phyloP scores from a whole-genome alignment of 2,797 vertebrate genomes.

The Erethizon dorsatum region DNA sequence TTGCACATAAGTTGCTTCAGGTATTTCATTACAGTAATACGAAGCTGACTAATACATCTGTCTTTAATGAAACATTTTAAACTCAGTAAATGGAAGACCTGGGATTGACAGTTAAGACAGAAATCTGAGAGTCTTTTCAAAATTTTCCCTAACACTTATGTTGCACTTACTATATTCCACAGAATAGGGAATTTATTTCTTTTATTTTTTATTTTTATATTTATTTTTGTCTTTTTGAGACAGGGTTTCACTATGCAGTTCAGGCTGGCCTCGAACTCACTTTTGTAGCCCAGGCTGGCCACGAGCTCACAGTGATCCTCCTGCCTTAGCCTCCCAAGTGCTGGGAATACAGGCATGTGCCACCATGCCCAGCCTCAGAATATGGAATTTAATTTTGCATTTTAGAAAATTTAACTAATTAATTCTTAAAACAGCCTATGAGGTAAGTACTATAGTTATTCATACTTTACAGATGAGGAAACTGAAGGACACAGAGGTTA shows the following conservation, averaged over 20 bases:
- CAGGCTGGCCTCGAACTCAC: too few relatives aligned
- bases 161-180: background rate
- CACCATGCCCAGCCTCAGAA: too few relatives aligned
- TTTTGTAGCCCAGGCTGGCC: too few relatives aligned
- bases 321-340: too few relatives aligned
- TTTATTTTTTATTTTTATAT: too few relatives aligned
- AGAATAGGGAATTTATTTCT: background rate
- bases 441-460: background rate
- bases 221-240: too few relatives aligned
- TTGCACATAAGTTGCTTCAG: background rate
- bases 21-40: background rate
- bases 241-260: too few relatives aligned
- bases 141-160: background rate
- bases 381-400: background rate
- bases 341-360: too few relatives aligned
- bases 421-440: background rate
- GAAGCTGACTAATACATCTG: background rate
- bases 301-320: too few relatives aligned
- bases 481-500: background rate
- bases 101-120: background rate
- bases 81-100: background rate
- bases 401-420: background rate
- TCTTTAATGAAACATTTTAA: slow-evolving; percentile 11
- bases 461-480: background rate
- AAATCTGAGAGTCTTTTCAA: background rate